phyloP scores from a whole-genome alignment of 2,888 invertebrate species.

The Zele albiditarsus region DNA sequence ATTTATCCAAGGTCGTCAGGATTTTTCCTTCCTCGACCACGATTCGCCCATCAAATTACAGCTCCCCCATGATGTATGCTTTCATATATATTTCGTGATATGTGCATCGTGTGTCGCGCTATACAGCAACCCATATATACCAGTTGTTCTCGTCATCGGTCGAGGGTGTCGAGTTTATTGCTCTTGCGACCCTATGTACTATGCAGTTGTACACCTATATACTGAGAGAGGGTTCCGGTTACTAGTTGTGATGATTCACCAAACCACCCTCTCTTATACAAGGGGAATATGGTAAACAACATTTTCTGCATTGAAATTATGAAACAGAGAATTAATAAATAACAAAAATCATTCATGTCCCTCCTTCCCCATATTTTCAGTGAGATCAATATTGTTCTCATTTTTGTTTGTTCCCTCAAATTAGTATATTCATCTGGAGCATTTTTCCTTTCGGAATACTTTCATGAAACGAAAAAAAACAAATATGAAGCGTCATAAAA shows the following conservation, averaged over 20 bases:
- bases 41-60: constrained; percentile 35
- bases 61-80: not conserved
- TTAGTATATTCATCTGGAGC: not conserved
- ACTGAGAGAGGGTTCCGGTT: constrained; percentile 23
- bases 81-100: not conserved
- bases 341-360: constrained; percentile 29
- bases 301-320: constrained; percentile 23
- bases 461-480: not conserved
- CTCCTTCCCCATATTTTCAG: not conserved
- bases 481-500: not conserved
- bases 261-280: constrained; percentile 15
- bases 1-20: constrained; percentile 30
- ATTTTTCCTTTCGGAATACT: not conserved
- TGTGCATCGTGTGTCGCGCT: constrained; percentile 8
- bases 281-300: constrained; percentile 45
- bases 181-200: constrained; percentile 39
- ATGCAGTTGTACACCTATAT: constrained; percentile 15
- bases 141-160: constrained; percentile 40
- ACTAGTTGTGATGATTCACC: constrained; percentile 49
- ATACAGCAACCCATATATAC: constrained; percentile 11
- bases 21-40: constrained; percentile 34
- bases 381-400: constrained; percentile 32
- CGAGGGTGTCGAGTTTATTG: constrained; percentile 52
- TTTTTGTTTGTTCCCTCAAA: not conserved
- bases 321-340: not conserved